Evolutionary conservation across 2,113 vertebrate genomes (phyloP).

Genomic region (Herpetotheres cachinnans): DNA sequence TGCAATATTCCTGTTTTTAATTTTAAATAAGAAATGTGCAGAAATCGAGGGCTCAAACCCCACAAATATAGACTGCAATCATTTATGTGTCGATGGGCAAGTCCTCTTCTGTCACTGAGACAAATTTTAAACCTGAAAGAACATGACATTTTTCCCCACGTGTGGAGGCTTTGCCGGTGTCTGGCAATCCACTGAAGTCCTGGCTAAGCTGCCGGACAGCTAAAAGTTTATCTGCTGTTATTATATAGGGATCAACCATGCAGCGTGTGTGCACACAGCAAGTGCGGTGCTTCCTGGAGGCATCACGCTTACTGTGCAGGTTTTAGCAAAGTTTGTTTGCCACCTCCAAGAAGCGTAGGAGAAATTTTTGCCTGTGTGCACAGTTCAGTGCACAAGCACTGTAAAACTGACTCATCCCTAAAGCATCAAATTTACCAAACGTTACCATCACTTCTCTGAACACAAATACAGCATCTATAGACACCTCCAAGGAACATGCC

Average conservation of each 20-base stretch:
- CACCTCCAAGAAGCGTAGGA: background rate
- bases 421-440: background rate
- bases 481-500: background rate
- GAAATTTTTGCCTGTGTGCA: background rate
- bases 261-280: background rate
- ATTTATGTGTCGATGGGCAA: fast-evolving
- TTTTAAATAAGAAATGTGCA: background rate
- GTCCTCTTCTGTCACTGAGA: background rate
- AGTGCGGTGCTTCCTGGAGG: background rate
- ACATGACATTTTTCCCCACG: background rate
- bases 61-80: background rate
- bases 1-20: background rate
- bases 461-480: background rate
- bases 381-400: background rate
- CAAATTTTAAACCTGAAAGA: background rate
- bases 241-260: background rate
- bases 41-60: background rate
- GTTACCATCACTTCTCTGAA: background rate
- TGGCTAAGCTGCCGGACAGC: background rate
- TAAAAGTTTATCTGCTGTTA: background rate
- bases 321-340: background rate
- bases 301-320: background rate
- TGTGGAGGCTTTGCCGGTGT: background rate
- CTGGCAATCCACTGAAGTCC: background rate
- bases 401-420: background rate